Percentiles rank a stretch among this genome's conserved stretches.
These are phyloP conservation scores for Tachuris rubrigastra DNA, from an alignment of 2,113 vertebrate genomes.

Conservation along the genomic window DNA sequence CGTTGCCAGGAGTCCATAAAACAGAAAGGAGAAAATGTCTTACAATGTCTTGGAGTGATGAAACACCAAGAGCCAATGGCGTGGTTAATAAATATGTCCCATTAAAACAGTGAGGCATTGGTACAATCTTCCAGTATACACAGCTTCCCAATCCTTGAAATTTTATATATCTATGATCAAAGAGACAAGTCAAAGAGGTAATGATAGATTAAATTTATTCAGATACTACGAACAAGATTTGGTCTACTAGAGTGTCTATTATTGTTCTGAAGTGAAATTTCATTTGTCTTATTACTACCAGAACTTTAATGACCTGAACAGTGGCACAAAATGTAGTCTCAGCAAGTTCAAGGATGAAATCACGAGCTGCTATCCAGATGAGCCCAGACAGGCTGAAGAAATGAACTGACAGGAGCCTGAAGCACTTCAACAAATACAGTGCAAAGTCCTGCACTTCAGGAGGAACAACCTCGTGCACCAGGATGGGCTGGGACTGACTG, in stretches of 20 bases:
- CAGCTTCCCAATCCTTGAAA: background rate
- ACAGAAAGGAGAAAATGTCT: background rate
- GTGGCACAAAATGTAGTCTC: background rate
- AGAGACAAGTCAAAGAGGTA: background rate
- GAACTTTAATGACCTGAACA: background rate
- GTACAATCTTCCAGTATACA: background rate
- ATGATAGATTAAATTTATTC: background rate
- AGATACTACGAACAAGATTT: background rate
- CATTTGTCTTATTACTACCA: background rate
- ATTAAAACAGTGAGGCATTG: background rate
- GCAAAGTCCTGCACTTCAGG: background rate
- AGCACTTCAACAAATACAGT: background rate
- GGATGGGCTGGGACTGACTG: background rate
- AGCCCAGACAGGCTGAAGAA: background rate
- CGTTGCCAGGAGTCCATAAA: background rate
- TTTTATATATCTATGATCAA: background rate
- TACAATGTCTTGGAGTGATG: background rate
- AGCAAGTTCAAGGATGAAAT: background rate
- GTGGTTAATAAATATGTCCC: background rate
- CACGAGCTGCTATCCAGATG: background rate
- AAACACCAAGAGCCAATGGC: background rate
- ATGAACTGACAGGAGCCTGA: background rate
- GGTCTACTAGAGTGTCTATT: background rate
- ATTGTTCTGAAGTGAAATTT: background rate
- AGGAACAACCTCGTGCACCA: background rate